Percentiles rank a stretch among this genome's conserved stretches.
Evolutionary conservation across 2,888 invertebrate genomes (phyloP).

Genomic region (Dastarcus helophoroides): DNA sequence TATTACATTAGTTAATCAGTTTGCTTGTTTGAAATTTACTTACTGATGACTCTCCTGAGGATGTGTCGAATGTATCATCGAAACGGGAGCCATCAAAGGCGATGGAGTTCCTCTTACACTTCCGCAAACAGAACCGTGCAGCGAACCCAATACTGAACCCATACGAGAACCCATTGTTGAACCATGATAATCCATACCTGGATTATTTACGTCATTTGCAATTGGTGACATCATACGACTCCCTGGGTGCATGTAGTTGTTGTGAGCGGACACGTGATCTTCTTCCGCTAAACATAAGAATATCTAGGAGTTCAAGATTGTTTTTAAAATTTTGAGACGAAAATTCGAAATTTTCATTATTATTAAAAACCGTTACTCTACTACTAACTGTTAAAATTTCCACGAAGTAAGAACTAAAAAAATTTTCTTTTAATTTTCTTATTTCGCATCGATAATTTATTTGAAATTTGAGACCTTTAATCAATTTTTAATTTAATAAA

Average conservation of each 20-base stretch:
- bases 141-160: constrained; percentile 33
- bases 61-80: constrained; percentile 31
- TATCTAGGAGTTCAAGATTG: too few species aligned
- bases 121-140: constrained; percentile 33
- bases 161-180: constrained; percentile 33
- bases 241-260: constrained; percentile 26
- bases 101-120: constrained; percentile 34
- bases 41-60: constrained; percentile 31
- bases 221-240: constrained; percentile 34
- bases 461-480: too few species aligned
- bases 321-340: too few species aligned
- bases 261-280: constrained; percentile 46
- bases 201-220: constrained; percentile 45
- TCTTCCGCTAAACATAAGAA: constrained; percentile 52
- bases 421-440: too few species aligned
- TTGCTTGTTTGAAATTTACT: constrained; percentile 30
- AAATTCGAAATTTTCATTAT: too few species aligned
- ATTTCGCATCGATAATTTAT: too few species aligned
- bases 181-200: constrained; percentile 35
- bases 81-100: constrained; percentile 33
- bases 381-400: too few species aligned
- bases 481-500: too few species aligned
- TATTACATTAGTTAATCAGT: neutral
- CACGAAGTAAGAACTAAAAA: too few species aligned
- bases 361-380: too few species aligned